Percentiles rank a stretch among this genome's conserved stretches.
phyloP scores from a whole-genome alignment of 2,888 invertebrate species.

The Leptinotarsa tumamoca region DNA sequence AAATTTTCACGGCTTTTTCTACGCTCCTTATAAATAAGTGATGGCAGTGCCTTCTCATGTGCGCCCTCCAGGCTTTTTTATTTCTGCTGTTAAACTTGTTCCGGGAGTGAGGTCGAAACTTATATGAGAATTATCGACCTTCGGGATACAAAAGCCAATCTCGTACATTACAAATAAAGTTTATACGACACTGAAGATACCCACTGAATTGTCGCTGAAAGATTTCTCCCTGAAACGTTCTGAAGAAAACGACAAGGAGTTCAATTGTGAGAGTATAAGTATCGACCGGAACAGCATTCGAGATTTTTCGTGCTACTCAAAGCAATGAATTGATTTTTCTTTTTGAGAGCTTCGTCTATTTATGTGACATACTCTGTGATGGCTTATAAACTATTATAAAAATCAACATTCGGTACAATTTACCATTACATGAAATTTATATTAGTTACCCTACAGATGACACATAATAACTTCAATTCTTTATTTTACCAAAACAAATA shows the following conservation, averaged over 20 bases:
- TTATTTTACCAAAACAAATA: too few species aligned
- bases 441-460: too few species aligned
- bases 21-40: background rate
- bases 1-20: conserved; percentile 8
- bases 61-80: background rate
- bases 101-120: conserved; percentile 9
- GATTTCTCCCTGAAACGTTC: background rate
- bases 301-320: background rate
- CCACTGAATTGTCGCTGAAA: conserved; percentile 13
- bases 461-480: too few species aligned
- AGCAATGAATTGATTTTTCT: too few species aligned
- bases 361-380: too few species aligned
- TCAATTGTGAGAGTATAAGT: background rate
- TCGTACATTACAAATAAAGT: conserved; percentile 20
- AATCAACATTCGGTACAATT: too few species aligned
- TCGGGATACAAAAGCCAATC: conserved; percentile 18
- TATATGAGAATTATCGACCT: conserved; percentile 24
- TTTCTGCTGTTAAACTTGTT: conserved; percentile 15
- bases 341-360: too few species aligned
- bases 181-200: conserved; percentile 12
- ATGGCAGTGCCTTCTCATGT: background rate
- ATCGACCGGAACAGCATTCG: background rate
- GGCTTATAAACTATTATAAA: too few species aligned
- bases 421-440: too few species aligned
- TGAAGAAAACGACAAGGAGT: background rate